phyloP scores from a whole-genome alignment of 1,140 invertebrate species.

The Brachionus paranguensis region DNA sequence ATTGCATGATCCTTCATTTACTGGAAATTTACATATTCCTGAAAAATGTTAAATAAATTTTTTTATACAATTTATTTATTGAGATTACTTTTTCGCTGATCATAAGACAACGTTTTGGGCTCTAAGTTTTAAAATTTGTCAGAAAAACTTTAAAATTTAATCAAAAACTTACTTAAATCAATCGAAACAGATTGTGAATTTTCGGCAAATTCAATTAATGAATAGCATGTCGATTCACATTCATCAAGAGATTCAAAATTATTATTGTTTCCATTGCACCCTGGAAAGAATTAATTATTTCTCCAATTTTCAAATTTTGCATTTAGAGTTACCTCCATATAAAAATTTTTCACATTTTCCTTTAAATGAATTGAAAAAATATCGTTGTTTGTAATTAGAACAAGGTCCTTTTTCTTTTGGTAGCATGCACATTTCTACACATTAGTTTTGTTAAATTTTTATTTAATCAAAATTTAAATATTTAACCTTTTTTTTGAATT shows the following conservation, averaged over 20 bases:
- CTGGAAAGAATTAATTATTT: constrained; percentile 56
- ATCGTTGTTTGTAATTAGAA: constrained; percentile 21
- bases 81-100: constrained; percentile 5
- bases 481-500: constrained; percentile 7
- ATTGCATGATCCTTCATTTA: constrained; percentile 15
- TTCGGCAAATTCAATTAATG: constrained; percentile 2
- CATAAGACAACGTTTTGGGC: neutral
- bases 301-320: constrained; percentile 53
- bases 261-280: constrained; percentile 81
- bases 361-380: constrained; percentile 36
- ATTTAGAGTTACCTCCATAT: constrained; percentile 52
- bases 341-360: constrained; percentile 50
- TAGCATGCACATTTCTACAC: constrained; percentile 35
- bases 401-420: constrained; percentile 41
- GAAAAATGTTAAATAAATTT: neutral
- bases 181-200: neutral
- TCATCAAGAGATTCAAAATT: constrained; percentile 75
- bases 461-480: neutral
- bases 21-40: constrained; percentile 35
- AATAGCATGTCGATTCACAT: constrained; percentile 69
- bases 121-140: neutral
- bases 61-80: neutral
- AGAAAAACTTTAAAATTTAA: neutral
- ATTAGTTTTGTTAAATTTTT: too few species aligned
- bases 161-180: neutral